Conservation (phyloP, 2,113 vertebrate genomes). For the Anhinga rufa region DNA sequence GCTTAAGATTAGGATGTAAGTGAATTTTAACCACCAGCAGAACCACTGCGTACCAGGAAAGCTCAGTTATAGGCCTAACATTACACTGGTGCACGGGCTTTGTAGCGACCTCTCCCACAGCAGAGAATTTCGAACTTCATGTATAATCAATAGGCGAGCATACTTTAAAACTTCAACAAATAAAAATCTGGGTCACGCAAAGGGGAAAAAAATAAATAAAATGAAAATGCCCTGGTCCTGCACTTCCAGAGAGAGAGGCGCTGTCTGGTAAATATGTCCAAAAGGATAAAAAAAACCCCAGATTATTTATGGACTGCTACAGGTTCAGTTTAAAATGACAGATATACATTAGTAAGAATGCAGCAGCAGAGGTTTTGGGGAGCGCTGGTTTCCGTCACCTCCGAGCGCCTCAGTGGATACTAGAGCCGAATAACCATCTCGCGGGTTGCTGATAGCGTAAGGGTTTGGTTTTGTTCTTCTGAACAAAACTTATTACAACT, state of each 20-base stretch:
- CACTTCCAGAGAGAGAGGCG: not conserved
- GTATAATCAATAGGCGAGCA: not conserved
- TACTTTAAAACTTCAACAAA: not conserved
- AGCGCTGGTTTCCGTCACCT: not conserved
- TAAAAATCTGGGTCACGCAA: not conserved
- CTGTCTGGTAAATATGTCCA: not conserved
- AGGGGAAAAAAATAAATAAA: not conserved
- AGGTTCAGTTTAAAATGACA: not conserved
- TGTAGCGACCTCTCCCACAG: not conserved
- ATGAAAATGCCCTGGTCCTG: not conserved
- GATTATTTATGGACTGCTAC: not conserved
- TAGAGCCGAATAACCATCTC: not conserved
- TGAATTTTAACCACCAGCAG: not conserved
- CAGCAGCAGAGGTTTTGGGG: not conserved
- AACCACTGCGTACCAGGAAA: not conserved
- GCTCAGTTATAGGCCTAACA: not conserved
- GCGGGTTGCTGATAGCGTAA: rapidly evolving
- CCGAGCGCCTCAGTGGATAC: rapidly evolving
- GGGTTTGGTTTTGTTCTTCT: not conserved
- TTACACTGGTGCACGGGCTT: not conserved
- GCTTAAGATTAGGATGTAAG: not conserved
- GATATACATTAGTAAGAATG: not conserved
- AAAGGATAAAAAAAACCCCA: not conserved
- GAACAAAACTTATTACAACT: not conserved
- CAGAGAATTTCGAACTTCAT: not conserved